These are phyloP conservation scores for Megaceryle torquata DNA, from an alignment of 2,113 vertebrate species.

Conservation along the genomic window DNA sequence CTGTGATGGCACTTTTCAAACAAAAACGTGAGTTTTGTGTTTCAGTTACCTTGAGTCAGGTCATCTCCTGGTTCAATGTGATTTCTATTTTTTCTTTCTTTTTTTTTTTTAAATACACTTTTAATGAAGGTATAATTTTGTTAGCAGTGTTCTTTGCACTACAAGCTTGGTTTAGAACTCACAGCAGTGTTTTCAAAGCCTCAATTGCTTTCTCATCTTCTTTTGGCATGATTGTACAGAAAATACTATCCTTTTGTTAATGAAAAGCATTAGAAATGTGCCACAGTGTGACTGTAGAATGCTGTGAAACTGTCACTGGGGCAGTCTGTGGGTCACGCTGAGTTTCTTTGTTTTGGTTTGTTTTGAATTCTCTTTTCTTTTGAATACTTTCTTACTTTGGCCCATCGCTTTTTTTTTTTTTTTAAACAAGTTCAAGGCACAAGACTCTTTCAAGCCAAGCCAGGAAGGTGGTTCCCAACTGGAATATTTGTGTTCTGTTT, in stretches of 20 bases:
- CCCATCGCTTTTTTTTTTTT: background rate
- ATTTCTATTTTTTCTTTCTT: no score
- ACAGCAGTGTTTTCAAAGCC: background rate
- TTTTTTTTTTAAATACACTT: background rate
- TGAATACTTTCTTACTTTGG: background rate
- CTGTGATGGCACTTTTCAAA: background rate
- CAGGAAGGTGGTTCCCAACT: background rate
- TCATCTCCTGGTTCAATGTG: background rate
- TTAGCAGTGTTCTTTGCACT: background rate
- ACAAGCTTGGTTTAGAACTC: background rate
- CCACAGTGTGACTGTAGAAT: background rate
- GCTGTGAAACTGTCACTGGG: background rate
- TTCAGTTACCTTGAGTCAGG: background rate
- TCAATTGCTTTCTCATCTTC: background rate
- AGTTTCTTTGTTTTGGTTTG: background rate
- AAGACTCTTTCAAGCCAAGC: background rate
- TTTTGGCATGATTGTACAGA: background rate
- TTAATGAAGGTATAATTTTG: background rate
- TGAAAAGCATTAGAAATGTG: background rate
- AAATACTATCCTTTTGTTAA: background rate
- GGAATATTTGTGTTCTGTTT: constrained; percentile 19
- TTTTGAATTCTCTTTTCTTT: background rate
- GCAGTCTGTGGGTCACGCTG: background rate
- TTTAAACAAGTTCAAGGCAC: background rate
- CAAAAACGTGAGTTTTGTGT: background rate